Conservation (phyloP, 37 sponge, comb jelly and placozoan genomes). For the Petrosia ficiformis region DNA sequence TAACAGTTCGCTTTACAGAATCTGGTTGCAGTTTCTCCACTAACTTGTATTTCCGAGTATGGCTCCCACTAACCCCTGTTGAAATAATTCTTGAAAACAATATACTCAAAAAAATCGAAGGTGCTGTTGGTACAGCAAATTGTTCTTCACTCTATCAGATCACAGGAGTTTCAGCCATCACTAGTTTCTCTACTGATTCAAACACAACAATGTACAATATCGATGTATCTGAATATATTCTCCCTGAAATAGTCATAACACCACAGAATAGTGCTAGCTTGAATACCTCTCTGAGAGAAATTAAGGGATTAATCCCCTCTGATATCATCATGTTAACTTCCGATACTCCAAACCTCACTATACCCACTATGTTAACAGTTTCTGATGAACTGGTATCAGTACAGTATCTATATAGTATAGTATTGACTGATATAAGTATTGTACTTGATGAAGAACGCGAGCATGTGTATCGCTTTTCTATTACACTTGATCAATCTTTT, state of each 20-base stretch:
- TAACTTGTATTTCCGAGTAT: constrained; percentile 35
- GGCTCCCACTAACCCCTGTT: constrained; percentile 45
- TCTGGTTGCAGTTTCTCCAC: not conserved
- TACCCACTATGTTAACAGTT: not conserved
- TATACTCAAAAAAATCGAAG: not conserved
- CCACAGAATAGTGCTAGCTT: not conserved
- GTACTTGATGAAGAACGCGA: not conserved
- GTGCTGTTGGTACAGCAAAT: not conserved
- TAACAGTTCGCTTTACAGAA: not conserved
- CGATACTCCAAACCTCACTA: not conserved
- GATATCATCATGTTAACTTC: not conserved
- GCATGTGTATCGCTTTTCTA: not conserved
- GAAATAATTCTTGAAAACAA: not conserved
- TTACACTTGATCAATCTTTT: not conserved
- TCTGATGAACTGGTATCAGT: not conserved
- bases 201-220: not conserved
- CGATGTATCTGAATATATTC: not conserved
- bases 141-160: not conserved
- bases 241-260: not conserved
- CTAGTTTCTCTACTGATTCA: constrained; percentile 6
- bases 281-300: not conserved
- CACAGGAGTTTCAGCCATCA: not conserved
- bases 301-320: not conserved
- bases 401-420: not conserved
- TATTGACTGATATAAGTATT: not conserved